A percentile compares a stretch with the other conserved stretches of the same genome.
phyloP scores from a whole-genome alignment of 2,797 vertebrate species.

The Trematocara caparti region DNA sequence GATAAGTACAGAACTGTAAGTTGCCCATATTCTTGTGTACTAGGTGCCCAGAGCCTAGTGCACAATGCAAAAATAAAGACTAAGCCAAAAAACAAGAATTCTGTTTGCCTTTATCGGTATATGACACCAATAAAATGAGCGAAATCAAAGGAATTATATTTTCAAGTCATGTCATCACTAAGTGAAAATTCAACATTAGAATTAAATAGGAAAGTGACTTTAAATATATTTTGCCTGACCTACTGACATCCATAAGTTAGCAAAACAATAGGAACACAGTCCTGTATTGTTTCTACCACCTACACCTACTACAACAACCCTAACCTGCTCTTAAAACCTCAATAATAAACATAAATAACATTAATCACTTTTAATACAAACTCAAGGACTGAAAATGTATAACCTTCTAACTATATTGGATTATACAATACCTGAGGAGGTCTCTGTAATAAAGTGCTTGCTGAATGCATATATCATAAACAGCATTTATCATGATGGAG shows the following conservation, averaged over 20 bases:
- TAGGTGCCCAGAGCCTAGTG: background rate
- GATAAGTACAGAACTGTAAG: background rate
- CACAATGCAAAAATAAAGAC: background rate
- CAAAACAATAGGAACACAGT: background rate
- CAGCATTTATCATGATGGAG: background rate
- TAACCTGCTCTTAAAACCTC: background rate
- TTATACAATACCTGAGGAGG: background rate
- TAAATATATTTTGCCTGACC: background rate
- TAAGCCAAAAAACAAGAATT: background rate
- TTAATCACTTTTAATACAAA: background rate
- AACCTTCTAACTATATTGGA: background rate
- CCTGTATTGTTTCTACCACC: background rate
- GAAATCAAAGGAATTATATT: background rate
- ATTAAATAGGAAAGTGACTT: background rate
- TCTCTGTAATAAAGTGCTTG: background rate
- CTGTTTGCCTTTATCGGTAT: accelerated
- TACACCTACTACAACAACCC: background rate
- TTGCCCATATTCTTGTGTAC: background rate
- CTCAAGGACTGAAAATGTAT: background rate
- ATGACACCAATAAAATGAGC: background rate
- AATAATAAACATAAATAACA: background rate
- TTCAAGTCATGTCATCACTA: background rate
- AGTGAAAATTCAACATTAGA: background rate
- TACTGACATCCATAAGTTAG: background rate
- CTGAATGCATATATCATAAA: background rate